Percentiles rank a stretch among this genome's conserved stretches.
Conservation (phyloP, 64 coral and sea anemone species). For the Catalaphyllia jardinei region DNA sequence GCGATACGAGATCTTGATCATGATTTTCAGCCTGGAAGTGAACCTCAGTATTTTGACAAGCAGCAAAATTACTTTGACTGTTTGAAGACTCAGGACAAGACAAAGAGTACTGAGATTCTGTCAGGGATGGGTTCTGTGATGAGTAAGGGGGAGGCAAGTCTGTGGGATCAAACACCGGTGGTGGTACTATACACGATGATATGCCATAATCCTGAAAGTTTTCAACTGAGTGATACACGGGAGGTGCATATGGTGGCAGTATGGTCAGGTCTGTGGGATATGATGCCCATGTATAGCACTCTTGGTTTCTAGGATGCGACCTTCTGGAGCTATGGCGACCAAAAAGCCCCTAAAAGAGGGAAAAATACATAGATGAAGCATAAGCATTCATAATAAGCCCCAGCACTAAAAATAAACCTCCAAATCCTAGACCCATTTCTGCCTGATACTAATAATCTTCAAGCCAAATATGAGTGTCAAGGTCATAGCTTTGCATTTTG, state of each 20-base stretch:
- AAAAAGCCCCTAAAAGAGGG: conserved; percentile 50
- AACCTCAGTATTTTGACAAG: not conserved
- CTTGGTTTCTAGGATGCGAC: conserved; percentile 53
- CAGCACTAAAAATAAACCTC: not conserved
- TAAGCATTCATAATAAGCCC: not conserved
- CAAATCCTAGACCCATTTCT: no score
- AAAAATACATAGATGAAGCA: not conserved
- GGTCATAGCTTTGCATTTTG: no score
- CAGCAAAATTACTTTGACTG: not conserved
- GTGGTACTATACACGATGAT: conserved; percentile 78
- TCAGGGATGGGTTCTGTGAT: conserved; percentile 74
- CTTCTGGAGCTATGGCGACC: conserved; percentile 50
- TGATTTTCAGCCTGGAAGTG: not conserved
- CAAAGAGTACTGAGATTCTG: conserved; percentile 64
- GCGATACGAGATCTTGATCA: no score
- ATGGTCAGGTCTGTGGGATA: conserved; percentile 73
- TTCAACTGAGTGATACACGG: conserved; percentile 85
- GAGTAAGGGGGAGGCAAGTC: conserved; percentile 91
- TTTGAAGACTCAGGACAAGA: conserved; percentile 8
- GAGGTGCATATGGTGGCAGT: conserved; percentile 79
- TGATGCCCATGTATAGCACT: conserved; percentile 69
- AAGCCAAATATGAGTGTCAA: no score
- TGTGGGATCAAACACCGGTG: conserved; percentile 87
- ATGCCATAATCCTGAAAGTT: conserved; percentile 83
- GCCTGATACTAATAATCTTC: no score